phyloP scores from a whole-genome alignment of 2,797 vertebrate genomes.

The Vireo griseus region DNA sequence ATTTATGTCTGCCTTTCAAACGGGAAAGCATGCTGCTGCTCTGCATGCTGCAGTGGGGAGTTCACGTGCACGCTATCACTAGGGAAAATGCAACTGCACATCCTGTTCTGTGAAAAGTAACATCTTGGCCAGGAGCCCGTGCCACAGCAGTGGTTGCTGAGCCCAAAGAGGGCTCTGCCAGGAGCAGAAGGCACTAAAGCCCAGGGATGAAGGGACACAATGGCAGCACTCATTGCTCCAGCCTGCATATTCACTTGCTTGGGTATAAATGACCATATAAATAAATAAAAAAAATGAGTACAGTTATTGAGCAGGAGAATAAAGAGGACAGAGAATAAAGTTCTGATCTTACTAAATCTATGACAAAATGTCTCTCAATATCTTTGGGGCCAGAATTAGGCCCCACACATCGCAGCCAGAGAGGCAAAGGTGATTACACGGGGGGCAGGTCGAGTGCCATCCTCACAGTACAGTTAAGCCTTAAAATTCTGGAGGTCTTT shows the following conservation, averaged over 20 bases:
- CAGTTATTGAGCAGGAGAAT: not conserved
- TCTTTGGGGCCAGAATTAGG: not conserved
- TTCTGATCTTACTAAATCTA: not conserved
- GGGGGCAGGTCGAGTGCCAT: not conserved
- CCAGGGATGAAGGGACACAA: not conserved
- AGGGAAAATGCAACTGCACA: not conserved
- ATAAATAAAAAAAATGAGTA: not conserved
- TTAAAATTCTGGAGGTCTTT: not conserved
- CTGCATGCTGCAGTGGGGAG: fast-evolving
- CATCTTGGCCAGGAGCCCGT: not conserved
- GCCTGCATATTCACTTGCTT: fast-evolving
- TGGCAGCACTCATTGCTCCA: not conserved
- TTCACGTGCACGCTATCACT: not conserved
- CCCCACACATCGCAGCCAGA: fast-evolving
- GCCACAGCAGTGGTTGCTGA: not conserved
- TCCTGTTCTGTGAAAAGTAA: not conserved
- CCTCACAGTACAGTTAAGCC: not conserved
- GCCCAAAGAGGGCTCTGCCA: not conserved
- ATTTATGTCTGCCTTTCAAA: not conserved
- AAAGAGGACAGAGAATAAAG: not conserved
- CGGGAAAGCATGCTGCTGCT: not conserved
- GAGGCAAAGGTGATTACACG: not conserved
- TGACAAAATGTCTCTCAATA: not conserved
- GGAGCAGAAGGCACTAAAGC: not conserved
- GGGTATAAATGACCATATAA: not conserved